phyloP scores from a whole-genome alignment of 2,797 vertebrate genomes.

The Tokudaia tokunoshimensis region DNA sequence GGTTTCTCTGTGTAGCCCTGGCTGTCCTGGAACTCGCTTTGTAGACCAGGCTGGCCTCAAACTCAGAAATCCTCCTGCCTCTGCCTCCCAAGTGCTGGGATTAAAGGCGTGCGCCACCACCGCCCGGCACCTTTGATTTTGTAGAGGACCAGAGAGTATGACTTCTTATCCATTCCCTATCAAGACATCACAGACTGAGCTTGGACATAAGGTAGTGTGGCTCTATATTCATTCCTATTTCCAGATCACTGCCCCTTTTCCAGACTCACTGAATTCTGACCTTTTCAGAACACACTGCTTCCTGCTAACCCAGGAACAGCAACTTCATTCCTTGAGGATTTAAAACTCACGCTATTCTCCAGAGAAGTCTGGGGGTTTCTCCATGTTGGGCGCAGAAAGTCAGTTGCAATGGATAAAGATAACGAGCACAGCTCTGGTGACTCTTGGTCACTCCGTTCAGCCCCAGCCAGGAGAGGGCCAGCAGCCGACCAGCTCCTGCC shows the following conservation, averaged over 20 bases:
- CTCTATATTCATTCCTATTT: background rate
- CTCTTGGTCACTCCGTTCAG: background rate
- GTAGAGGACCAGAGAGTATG: too few species aligned
- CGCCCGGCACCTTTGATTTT: background rate
- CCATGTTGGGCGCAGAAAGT: background rate
- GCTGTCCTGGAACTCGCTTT: too few species aligned
- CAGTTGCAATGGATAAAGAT: background rate
- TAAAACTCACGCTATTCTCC: too few species aligned
- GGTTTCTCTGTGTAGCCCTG: too few species aligned
- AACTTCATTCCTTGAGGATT: background rate
- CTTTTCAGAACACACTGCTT: background rate
- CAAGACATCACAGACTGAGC: fast-evolving
- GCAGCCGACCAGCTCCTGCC: too few species aligned
- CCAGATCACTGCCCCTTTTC: background rate
- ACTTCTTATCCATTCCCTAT: background rate
- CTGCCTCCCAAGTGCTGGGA: too few species aligned
- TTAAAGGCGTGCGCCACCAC: too few species aligned
- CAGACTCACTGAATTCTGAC: background rate
- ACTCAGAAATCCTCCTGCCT: too few species aligned
- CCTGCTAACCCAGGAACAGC: background rate
- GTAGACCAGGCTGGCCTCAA: too few species aligned
- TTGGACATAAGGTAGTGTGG: background rate
- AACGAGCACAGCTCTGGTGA: background rate
- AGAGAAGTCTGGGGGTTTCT: background rate
- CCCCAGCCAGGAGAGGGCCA: background rate